Conservation (phyloP, 2,113 vertebrate genomes). For the Apistogramma diplotaenia region DNA sequence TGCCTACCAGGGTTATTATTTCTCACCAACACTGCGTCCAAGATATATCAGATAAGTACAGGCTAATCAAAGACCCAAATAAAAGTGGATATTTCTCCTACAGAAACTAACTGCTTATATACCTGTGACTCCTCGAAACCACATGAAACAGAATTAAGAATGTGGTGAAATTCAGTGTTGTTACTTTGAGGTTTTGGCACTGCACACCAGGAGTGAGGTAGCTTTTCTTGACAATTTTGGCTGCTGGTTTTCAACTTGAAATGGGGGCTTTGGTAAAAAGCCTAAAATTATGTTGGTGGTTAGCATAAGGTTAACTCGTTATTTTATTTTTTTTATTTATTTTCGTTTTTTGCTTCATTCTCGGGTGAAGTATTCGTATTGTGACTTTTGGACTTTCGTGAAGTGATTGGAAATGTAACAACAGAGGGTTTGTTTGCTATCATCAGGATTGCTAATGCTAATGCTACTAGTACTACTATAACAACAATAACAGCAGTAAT, state of each 20-base stretch:
- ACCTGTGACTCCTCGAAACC: background rate
- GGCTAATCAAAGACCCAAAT: slow-evolving; percentile 22
- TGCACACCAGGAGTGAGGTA: background rate
- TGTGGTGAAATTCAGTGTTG: slow-evolving; percentile 12
- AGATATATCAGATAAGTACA: slow-evolving; percentile 23
- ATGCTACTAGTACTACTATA: background rate
- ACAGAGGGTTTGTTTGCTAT: background rate
- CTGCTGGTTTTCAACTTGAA: slow-evolving; percentile 16
- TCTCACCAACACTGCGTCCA: slow-evolving; percentile 21
- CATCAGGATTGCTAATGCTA: background rate
- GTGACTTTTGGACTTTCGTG: background rate
- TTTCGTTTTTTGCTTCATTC: background rate
- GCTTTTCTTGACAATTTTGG: slow-evolving; percentile 2
- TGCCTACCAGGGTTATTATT: slow-evolving; percentile 51
- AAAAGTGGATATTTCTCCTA: slow-evolving; percentile 12
- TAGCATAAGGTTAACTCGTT: background rate
- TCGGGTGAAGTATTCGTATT: background rate
- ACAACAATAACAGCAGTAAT: background rate
- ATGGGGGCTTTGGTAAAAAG: slow-evolving; percentile 11
- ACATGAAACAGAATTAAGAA: slow-evolving; percentile 11
- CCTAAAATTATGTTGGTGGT: background rate
- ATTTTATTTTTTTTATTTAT: background rate
- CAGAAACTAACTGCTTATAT: slow-evolving; percentile 1
- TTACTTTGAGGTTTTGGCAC: slow-evolving; percentile 8
- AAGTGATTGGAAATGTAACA: background rate